Percentiles rank a stretch among this genome's conserved stretches.
phyloP scores from a whole-genome alignment of 2,888 invertebrate species.

The Tyria jacobaeae region DNA sequence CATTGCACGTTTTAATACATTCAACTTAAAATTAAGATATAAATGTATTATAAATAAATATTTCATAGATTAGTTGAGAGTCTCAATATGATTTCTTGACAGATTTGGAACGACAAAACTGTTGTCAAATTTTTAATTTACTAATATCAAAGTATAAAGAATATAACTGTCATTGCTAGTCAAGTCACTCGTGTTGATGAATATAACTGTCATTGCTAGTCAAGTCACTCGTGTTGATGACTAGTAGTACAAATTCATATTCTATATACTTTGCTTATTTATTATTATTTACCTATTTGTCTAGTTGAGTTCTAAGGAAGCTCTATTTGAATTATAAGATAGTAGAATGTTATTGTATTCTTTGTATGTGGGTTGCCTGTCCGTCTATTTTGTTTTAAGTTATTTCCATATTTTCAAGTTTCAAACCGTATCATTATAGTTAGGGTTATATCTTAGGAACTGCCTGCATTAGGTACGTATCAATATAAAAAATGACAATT shows the following conservation, averaged over 20 bases:
- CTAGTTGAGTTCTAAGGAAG: conserved; percentile 8
- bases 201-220: neutral
- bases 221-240: neutral
- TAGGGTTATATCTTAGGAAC: conserved; percentile 7
- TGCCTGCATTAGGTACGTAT: neutral
- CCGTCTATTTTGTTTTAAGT: neutral
- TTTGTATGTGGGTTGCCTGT: neutral
- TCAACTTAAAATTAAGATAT: conserved; percentile 27
- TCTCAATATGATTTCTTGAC: neutral
- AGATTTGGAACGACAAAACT: neutral
- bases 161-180: neutral
- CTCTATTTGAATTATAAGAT: conserved; percentile 8
- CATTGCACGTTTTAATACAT: conserved; percentile 51
- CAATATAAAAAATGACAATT: conserved; percentile 1
- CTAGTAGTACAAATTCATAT: neutral
- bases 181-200: neutral
- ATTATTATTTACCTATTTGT: neutral
- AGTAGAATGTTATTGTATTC: neutral
- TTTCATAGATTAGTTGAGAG: conserved; percentile 17
- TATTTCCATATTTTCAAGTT: neutral
- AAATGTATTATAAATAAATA: conserved; percentile 13
- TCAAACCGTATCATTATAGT: neutral
- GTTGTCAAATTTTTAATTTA: no score
- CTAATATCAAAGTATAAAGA: neutral
- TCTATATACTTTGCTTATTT: neutral